phyloP scores from a whole-genome alignment of 2,888 invertebrate genomes.

The Carcina quercana region DNA sequence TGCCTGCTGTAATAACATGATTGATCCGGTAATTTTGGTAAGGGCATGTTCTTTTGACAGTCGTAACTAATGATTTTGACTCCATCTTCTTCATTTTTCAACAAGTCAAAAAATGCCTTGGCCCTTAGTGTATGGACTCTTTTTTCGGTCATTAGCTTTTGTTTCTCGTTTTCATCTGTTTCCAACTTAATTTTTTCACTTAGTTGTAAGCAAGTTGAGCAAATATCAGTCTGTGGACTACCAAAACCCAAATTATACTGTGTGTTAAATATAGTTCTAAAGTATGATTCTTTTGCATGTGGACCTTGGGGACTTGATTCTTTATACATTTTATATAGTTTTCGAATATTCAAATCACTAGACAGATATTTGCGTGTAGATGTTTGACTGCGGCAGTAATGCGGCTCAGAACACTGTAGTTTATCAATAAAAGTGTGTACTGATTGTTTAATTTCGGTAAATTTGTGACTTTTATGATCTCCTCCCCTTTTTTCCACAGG shows the following conservation, averaged over 20 bases:
- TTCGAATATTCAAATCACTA: slow-evolving; percentile 14
- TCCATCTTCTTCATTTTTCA: slow-evolving; percentile 6
- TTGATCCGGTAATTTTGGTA: slow-evolving; percentile 29
- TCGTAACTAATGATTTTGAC: slow-evolving; percentile 21
- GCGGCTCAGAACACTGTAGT: slow-evolving; percentile 14
- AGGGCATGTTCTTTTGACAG: slow-evolving; percentile 27
- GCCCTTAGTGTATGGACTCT: slow-evolving; percentile 4
- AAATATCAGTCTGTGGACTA: slow-evolving; percentile 11
- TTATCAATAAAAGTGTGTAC: slow-evolving; percentile 17
- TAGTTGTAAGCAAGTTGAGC: slow-evolving; percentile 5
- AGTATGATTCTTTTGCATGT: slow-evolving; percentile 12
- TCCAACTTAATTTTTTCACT: slow-evolving; percentile 3
- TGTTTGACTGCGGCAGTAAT: slow-evolving; percentile 12
- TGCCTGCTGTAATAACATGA: slow-evolving; percentile 25
- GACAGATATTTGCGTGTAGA: slow-evolving; percentile 13
- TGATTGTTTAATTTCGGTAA: no score
- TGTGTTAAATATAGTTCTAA: slow-evolving; percentile 13
- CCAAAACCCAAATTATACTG: slow-evolving; percentile 22
- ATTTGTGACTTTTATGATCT: no score
- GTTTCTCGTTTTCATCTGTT: slow-evolving; percentile 1
- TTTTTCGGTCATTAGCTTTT: slow-evolving; percentile 1
- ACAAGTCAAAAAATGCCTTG: slow-evolving; percentile 2
- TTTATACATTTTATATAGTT: slow-evolving; percentile 10
- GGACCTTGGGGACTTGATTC: neutral
- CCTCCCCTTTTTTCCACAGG: no score